Percentiles rank a stretch among this genome's conserved stretches.
These are phyloP conservation scores for Electrona antarctica DNA, from an alignment of 2,113 vertebrate species.

Conservation along the genomic window DNA sequence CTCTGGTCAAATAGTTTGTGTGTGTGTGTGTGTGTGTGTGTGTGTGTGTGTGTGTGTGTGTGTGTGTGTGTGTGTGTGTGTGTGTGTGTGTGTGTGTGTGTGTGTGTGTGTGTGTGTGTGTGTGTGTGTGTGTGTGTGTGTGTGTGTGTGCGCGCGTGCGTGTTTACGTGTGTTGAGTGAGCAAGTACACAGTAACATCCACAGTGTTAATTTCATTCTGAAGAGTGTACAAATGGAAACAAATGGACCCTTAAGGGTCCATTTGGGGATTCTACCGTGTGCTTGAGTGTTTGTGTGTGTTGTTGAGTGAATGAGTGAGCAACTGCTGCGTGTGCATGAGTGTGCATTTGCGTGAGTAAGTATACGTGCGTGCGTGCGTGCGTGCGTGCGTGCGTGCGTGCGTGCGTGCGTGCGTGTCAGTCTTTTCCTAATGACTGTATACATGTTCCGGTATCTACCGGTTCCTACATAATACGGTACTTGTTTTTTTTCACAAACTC, in stretches of 20 bases:
- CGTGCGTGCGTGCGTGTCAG: conserved; percentile 11
- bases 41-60: conserved; percentile 8
- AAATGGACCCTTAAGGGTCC: too few species aligned
- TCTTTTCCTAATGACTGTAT: conserved; percentile 40
- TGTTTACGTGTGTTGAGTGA: neutral
- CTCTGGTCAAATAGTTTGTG: conserved; percentile 37
- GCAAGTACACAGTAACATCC: too few species aligned
- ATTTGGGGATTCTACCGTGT: too few species aligned
- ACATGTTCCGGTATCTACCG: neutral
- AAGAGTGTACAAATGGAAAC: too few species aligned
- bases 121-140: conserved; percentile 6
- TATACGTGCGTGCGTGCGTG: neutral
- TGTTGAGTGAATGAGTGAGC: too few species aligned
- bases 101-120: conserved; percentile 10
- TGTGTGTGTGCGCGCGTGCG: conserved; percentile 1
- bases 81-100: conserved; percentile 1
- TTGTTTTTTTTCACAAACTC: conserved; percentile 50
- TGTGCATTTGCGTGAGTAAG: neutral
- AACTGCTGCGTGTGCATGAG: too few species aligned
- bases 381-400: neutral
- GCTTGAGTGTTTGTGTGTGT: too few species aligned
- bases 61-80: conserved; percentile 32
- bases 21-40: conserved; percentile 6
- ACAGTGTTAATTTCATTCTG: too few species aligned
- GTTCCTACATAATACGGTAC: too few species aligned